These are phyloP conservation scores for Anolis apletophallus DNA, from an alignment of 2,797 vertebrate genomes.

Conservation along the genomic window DNA sequence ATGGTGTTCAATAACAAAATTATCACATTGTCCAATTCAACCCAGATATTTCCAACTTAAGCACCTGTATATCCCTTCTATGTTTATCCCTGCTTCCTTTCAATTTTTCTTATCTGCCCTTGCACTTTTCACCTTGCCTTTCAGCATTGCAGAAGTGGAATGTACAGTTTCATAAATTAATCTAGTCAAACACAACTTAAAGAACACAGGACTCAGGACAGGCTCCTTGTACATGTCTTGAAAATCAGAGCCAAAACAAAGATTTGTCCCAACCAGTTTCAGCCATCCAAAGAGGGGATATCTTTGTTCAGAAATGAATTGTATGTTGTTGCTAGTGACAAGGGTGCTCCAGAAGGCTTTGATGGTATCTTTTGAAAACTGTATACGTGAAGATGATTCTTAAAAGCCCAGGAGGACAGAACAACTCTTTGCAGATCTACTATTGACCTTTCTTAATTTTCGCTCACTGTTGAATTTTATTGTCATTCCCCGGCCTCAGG, in stretches of 20 bases:
- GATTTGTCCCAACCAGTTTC: slow-evolving; percentile 8
- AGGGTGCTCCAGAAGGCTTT: background rate
- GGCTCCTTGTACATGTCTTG: background rate
- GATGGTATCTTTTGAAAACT: background rate
- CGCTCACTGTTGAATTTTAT: background rate
- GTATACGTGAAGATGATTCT: background rate
- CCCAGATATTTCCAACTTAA: background rate
- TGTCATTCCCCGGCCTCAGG: background rate
- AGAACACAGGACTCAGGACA: slow-evolving; percentile 10
- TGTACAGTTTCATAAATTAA: background rate
- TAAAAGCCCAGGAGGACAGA: background rate
- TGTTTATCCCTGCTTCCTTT: background rate
- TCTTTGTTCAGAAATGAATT: background rate
- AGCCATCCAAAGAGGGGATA: background rate
- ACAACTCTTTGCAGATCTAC: background rate
- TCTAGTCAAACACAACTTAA: slow-evolving; percentile 16
- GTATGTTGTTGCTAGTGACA: slow-evolving; percentile 23
- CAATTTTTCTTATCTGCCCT: background rate
- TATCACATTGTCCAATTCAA: too few relatives aligned
- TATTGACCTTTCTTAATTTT: background rate
- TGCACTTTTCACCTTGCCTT: slow-evolving; percentile 8
- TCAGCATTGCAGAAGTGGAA: slow-evolving; percentile 1
- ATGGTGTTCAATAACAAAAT: too few relatives aligned
- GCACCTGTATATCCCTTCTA: background rate
- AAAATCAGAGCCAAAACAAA: slow-evolving; percentile 16